Base-by-base conservation (phyloP, 2,888 invertebrate species). In the Drosophila macrothrix region DNA sequence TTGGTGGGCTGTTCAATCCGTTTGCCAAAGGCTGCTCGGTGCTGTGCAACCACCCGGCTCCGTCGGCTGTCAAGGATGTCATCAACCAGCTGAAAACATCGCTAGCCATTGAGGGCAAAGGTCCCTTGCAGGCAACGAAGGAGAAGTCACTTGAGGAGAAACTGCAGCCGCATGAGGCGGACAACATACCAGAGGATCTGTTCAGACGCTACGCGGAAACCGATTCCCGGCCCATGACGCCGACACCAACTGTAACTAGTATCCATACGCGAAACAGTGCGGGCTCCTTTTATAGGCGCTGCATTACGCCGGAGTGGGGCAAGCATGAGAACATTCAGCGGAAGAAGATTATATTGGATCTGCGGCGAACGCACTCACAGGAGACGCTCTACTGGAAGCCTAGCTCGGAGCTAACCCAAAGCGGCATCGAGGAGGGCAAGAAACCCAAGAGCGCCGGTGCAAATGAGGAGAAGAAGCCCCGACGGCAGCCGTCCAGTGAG, bases 21-120 rank as follows among this genome's bases (percentile, higher is more conserved):
- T 97, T 96, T 92, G 95, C 96, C 0, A 95, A 95, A 74, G 95
- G 96, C 9, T 97, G 97, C 91, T 97, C 97, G 0, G 95, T 97
- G 10, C 94, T 97, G 12, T 97, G 97, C 93, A 97, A 97, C 92
- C 97, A 97, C 93, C 97, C 97, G 0, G 96, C 96, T 1, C 96
- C 97, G 68, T 94, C 94, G 28, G 96, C 96, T 56, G 95, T 96
- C 0, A 96, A 95, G 91, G 95, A 96, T 88, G 94, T 96, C 59
- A 95, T 97, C 3, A 95, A 95, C 90, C 94, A 95, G 69, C 95
- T 96, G 2, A 97, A 96, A 92, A 96, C 96, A 67, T 94, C 95
- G 66, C 95, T 96, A 96, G 96, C 90, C 41, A 83, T 90, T 25
- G 92, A 92, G 64, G 87, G 84, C 9, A 90, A 86, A 67, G 79